Conservation (phyloP, 2,797 vertebrate species). For the Danio jaintianensis region DNA sequence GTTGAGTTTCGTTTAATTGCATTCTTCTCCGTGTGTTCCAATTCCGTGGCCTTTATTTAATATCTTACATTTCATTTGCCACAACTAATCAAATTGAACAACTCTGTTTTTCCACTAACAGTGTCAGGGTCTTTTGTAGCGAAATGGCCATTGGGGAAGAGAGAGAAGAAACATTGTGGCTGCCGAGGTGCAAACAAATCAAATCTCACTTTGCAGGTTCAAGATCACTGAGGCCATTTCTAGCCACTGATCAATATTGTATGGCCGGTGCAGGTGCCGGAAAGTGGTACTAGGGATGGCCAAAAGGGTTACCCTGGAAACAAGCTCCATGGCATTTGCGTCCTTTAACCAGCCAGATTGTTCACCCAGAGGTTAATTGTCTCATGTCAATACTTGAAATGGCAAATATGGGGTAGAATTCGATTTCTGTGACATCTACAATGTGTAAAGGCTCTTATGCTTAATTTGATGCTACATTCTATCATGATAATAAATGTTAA, state of each 20-base stretch:
- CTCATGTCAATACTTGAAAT: conserved; percentile 37
- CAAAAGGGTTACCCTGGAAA: conserved; percentile 49
- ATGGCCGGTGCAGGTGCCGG: conserved; percentile 8
- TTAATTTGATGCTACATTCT: conserved; percentile 18
- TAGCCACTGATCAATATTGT: conserved; percentile 45
- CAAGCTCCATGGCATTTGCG: conserved; percentile 38
- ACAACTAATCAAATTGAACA: conserved; percentile 41
- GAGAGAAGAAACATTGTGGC: conserved; percentile 32
- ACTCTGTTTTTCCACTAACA: conserved; percentile 25
- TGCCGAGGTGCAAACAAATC: conserved; percentile 44
- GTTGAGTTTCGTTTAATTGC: conserved; percentile 33
- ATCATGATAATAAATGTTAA: conserved; percentile 15
- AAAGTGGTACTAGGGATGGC: conserved; percentile 33
- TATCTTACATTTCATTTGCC: conserved; percentile 51
- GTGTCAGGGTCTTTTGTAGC: conserved; percentile 26
- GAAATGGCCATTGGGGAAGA: conserved; percentile 30
- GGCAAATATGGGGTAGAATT: conserved; percentile 6
- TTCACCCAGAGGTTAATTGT: conserved; percentile 46
- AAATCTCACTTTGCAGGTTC: conserved; percentile 30
- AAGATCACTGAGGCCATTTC: conserved; percentile 38
- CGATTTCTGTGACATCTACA: conserved; percentile 16
- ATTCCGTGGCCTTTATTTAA: conserved; percentile 45
- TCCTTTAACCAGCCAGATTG: conserved; percentile 31
- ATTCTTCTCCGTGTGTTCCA: conserved; percentile 31
- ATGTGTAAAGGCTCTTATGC: not conserved